Evolutionary conservation across 2,888 invertebrate genomes (phyloP).

Genomic region (Colletes collaris): DNA sequence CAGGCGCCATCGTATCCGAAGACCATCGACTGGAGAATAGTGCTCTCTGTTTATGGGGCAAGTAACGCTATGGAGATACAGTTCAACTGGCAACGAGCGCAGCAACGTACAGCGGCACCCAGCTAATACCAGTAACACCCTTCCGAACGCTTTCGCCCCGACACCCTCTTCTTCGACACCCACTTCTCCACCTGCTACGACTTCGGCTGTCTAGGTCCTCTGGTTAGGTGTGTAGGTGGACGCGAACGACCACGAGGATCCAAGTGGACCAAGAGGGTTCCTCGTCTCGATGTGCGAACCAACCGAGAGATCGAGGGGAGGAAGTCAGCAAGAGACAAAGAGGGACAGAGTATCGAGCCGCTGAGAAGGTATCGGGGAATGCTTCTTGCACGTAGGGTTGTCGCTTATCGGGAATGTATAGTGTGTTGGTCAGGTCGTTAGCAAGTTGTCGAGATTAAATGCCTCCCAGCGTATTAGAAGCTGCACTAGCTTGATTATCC

Average conservation of each 20-base stretch:
- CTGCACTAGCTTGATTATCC: constrained; percentile 79
- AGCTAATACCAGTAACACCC: constrained; percentile 55
- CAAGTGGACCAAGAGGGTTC: constrained; percentile 53
- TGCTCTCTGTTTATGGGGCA: constrained; percentile 80
- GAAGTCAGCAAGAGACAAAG: constrained; percentile 31
- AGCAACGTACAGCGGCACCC: constrained; percentile 70
- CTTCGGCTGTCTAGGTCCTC: constrained; percentile 34
- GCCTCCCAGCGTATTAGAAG: constrained; percentile 81
- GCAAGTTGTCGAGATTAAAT: constrained; percentile 83
- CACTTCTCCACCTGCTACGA: constrained; percentile 51
- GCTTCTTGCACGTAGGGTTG: constrained; percentile 77
- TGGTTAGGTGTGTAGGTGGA: constrained; percentile 10
- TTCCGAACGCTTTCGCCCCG: constrained; percentile 45
- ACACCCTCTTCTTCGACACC: constrained; percentile 58
- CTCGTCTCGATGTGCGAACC: constrained; percentile 14
- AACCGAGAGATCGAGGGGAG: constrained; percentile 21
- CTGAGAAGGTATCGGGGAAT: constrained; percentile 75
- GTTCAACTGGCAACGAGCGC: constrained; percentile 77
- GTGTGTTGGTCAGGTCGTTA: constrained; percentile 82
- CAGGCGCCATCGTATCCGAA: constrained; percentile 78
- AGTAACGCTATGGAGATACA: constrained; percentile 80
- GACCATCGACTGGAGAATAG: constrained; percentile 81
- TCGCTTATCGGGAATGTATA: constrained; percentile 82
- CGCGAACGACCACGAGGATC: constrained; percentile 27
- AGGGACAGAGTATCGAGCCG: constrained; percentile 61